Conservation (phyloP, 2,113 vertebrate genomes). For the Hippotragus niger region DNA sequence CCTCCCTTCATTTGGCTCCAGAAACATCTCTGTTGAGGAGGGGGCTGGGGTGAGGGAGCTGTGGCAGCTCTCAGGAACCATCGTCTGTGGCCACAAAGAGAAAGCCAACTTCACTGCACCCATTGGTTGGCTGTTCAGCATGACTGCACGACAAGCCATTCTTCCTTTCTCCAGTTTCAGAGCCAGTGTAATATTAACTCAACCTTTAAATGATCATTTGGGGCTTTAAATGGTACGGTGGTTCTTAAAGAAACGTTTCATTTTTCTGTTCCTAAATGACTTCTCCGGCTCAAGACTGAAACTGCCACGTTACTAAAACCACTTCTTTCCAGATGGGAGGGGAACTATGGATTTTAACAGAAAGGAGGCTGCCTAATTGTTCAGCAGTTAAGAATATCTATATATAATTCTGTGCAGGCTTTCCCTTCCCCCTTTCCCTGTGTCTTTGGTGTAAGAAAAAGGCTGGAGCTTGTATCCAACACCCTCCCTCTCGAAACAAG, state of each 20-base stretch:
- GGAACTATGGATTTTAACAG: not conserved
- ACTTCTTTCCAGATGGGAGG: not conserved
- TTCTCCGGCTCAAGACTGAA: slow-evolving; percentile 26
- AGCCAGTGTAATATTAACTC: slow-evolving; percentile 20
- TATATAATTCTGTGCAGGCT: not conserved
- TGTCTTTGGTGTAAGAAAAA: not conserved
- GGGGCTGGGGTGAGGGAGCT: not conserved
- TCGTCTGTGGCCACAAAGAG: not conserved
- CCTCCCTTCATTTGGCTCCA: not conserved
- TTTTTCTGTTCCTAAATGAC: slow-evolving; percentile 32
- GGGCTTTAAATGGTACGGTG: slow-evolving; percentile 12
- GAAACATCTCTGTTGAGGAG: not conserved
- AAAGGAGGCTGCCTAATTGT: not conserved
- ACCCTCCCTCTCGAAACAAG: not conserved
- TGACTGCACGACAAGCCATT: fast-evolving
- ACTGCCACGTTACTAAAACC: not conserved
- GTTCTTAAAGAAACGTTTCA: slow-evolving; percentile 42
- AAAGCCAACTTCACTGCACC: fast-evolving
- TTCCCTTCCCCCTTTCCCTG: not conserved
- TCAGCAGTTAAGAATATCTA: not conserved
- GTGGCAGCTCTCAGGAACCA: not conserved
- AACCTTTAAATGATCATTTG: not conserved
- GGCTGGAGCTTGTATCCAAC: not conserved
- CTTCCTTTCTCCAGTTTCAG: not conserved
- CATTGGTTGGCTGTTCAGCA: not conserved